A percentile compares a stretch with the other conserved stretches of the same genome.
These are phyloP conservation scores for Stegana nigrithorax DNA, from an alignment of 2,888 invertebrate genomes.

Conservation along the genomic window DNA sequence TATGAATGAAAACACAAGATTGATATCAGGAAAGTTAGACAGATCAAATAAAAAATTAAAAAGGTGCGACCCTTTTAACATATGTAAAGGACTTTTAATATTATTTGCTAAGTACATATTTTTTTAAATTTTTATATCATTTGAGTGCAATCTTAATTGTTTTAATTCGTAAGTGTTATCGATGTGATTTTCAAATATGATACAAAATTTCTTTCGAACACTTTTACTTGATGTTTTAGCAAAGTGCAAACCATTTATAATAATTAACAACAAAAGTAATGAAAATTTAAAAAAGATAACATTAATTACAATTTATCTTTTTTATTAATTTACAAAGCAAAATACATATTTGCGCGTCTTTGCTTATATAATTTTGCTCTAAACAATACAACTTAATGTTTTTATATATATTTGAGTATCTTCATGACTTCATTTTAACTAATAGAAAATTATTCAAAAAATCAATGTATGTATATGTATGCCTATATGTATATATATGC, in stretches of 20 bases:
- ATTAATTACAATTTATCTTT: background rate
- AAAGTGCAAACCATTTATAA: background rate
- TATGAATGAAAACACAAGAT: slow-evolving; percentile 15
- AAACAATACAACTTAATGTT: too few relatives aligned
- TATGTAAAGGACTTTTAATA: slow-evolving; percentile 27
- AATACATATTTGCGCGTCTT: too few relatives aligned
- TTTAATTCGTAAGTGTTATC: slow-evolving; percentile 10
- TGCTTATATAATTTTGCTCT: too few relatives aligned
- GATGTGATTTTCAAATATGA: slow-evolving; percentile 9
- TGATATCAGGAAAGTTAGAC: background rate
- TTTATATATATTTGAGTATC: too few relatives aligned
- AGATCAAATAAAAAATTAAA: background rate
- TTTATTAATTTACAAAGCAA: slow-evolving; percentile 20
- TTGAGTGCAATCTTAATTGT: background rate
- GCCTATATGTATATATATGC: slow-evolving; percentile 34
- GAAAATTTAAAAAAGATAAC: background rate
- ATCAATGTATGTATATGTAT: slow-evolving; percentile 2
- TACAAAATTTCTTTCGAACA: background rate
- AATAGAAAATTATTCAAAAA: background rate
- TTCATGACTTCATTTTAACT: too few relatives aligned
- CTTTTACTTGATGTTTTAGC: background rate
- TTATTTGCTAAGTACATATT: background rate
- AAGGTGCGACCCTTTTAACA: too few relatives aligned
- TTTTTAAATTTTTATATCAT: background rate
- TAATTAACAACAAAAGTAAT: background rate